Conservation (phyloP, 2,888 invertebrate genomes). For the Zonitis immaculata region DNA sequence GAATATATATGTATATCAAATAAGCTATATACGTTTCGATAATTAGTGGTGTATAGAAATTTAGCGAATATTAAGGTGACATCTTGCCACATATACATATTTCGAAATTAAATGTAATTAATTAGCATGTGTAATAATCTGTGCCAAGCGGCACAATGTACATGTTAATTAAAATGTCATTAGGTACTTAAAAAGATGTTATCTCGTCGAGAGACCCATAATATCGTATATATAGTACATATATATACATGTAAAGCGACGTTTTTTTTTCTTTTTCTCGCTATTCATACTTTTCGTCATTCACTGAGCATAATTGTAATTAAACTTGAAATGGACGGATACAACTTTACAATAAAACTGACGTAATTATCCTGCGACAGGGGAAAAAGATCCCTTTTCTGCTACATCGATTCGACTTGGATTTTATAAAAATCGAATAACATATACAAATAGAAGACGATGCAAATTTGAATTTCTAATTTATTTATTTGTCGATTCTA, state of each 20-base stretch:
- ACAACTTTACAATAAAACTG: conserved; percentile 3
- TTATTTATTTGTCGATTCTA: conserved; percentile 6
- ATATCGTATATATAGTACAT: conserved; percentile 4
- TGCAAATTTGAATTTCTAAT: conserved; percentile 5
- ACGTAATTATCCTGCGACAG: not conserved
- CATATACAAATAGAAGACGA: not conserved
- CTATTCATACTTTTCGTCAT: too few relatives aligned
- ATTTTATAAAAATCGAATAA: too few relatives aligned
- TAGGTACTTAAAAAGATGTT: conserved; percentile 29
- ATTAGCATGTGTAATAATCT: conserved; percentile 37
- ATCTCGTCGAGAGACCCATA: conserved; percentile 23
- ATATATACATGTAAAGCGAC: conserved; percentile 1
- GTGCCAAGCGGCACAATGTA: conserved; percentile 31
- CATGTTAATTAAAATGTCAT: conserved; percentile 33
- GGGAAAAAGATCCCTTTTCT: not conserved
- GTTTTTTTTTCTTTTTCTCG: conserved; percentile 5
- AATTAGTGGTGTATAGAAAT: not conserved
- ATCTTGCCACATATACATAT: not conserved
- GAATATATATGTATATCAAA: too few relatives aligned
- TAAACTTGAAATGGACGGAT: conserved; percentile 2
- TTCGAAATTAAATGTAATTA: conserved; percentile 21
- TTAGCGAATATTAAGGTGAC: not conserved
- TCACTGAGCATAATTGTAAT: conserved; percentile 1
- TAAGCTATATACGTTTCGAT: not conserved
- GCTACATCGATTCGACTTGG: not conserved